Percentiles rank a stretch among this genome's conserved stretches.
Evolutionary conservation across 1,140 invertebrate genomes (phyloP).

Genomic region (Acyrthosiphon pisum): DNA sequence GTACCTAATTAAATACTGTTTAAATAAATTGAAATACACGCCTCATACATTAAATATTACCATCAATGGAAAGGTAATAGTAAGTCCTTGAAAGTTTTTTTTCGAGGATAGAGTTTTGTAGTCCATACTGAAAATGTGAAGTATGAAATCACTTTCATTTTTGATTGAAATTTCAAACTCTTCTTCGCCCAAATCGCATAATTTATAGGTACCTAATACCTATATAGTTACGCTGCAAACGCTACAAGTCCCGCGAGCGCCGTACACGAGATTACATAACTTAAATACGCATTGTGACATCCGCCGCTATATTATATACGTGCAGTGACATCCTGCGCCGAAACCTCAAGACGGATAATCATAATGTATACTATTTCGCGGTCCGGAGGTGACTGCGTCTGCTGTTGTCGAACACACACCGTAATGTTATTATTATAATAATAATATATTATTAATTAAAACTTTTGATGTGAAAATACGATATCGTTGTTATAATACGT

Average conservation of each 20-base stretch:
- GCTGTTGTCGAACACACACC: not conserved
- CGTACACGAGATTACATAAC: not conserved
- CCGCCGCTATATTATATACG: not conserved
- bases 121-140: too few species aligned
- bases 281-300: not conserved
- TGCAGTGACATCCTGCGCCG: too few species aligned
- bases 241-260: not conserved
- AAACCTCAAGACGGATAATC: not conserved
- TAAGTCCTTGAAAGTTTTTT: too few species aligned
- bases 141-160: too few species aligned
- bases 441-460: conserved; percentile 6
- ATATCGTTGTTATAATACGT: not conserved
- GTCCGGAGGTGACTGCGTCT: not conserved
- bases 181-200: not conserved
- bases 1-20: too few species aligned
- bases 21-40: too few species aligned
- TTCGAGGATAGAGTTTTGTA: too few species aligned
- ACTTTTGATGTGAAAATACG: not conserved
- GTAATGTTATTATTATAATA: too few species aligned
- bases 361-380: not conserved
- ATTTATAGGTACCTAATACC: too few species aligned
- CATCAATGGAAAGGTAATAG: too few species aligned
- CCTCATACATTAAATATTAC: too few species aligned
- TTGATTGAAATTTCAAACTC: too few species aligned
- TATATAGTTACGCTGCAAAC: not conserved